Conservation (phyloP, 1,140 invertebrate genomes). For the silkworm (Bombyx mori) region DNA sequence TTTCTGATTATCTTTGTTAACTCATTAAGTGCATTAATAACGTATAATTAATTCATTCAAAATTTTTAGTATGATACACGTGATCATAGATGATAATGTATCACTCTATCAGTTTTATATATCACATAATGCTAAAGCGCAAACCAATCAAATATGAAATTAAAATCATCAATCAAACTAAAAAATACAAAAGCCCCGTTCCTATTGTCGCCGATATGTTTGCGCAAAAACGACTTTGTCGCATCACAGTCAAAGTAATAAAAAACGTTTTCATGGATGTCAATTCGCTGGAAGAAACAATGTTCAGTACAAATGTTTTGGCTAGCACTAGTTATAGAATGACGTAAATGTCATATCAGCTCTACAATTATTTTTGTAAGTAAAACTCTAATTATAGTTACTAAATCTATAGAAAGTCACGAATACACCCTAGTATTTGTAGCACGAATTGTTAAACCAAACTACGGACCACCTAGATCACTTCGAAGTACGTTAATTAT, state of each 20-base stretch:
- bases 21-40: not conserved
- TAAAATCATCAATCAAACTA: slow-evolving; percentile 70
- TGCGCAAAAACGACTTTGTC: slow-evolving; percentile 70
- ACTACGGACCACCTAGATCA: no score
- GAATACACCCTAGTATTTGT: no score
- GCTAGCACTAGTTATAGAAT: no score
- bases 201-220: slow-evolving; percentile 67
- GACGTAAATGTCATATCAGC: no score
- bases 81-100: not conserved
- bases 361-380: no score
- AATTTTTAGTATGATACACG: no score
- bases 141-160: slow-evolving; percentile 63
- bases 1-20: not conserved
- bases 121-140: slow-evolving; percentile 23
- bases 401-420: no score
- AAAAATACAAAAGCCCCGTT: slow-evolving; percentile 65
- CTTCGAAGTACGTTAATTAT: no score
- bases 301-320: not conserved
- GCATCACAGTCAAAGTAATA: slow-evolving; percentile 69
- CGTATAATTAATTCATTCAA: no score
- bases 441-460: no score
- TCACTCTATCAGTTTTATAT: slow-evolving; percentile 4
- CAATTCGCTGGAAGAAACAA: slow-evolving; percentile 26
- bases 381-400: no score
- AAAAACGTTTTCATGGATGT: slow-evolving; percentile 43